These are phyloP conservation scores for Andricus grossulariae DNA, from an alignment of 1,140 invertebrate species.

Conservation along the genomic window DNA sequence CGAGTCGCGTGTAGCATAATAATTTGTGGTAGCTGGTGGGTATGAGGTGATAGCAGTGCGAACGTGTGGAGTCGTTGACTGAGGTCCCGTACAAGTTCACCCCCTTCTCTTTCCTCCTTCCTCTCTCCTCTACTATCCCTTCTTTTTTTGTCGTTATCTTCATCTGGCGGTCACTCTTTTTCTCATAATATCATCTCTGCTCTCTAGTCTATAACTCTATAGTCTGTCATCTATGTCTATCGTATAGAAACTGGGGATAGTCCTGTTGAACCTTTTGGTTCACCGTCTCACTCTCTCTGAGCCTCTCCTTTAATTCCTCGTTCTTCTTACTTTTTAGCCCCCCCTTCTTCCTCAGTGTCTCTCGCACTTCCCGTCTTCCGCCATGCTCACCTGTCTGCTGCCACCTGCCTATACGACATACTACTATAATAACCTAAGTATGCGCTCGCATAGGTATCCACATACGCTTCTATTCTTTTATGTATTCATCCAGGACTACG, in stretches of 20 bases:
- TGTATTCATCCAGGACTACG: background rate
- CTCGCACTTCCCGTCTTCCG: slow-evolving; percentile 70
- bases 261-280: too few species aligned
- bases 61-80: slow-evolving; percentile 34
- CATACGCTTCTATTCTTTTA: slow-evolving; percentile 25
- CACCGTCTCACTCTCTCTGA: too few species aligned
- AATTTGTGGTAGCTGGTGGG: slow-evolving; percentile 45
- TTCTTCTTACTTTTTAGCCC: slow-evolving; percentile 29
- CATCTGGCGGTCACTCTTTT: too few species aligned
- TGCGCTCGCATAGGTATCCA: slow-evolving; percentile 52
- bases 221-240: too few species aligned
- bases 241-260: too few species aligned
- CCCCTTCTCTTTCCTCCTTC: background rate
- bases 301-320: too few species aligned
- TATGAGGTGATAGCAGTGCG: slow-evolving; percentile 21
- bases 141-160: background rate
- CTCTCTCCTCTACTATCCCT: background rate
- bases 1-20: slow-evolving; percentile 58
- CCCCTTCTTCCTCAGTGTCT: slow-evolving; percentile 54
- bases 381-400: slow-evolving; percentile 68
- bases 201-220: too few species aligned
- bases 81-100: slow-evolving; percentile 41
- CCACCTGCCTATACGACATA: slow-evolving; percentile 62
- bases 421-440: too few species aligned
- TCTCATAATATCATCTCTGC: too few species aligned